Percentiles rank a stretch among this genome's conserved stretches.
Evolutionary conservation across 2,797 vertebrate genomes (phyloP).

Genomic region (Xerus rutilus): DNA sequence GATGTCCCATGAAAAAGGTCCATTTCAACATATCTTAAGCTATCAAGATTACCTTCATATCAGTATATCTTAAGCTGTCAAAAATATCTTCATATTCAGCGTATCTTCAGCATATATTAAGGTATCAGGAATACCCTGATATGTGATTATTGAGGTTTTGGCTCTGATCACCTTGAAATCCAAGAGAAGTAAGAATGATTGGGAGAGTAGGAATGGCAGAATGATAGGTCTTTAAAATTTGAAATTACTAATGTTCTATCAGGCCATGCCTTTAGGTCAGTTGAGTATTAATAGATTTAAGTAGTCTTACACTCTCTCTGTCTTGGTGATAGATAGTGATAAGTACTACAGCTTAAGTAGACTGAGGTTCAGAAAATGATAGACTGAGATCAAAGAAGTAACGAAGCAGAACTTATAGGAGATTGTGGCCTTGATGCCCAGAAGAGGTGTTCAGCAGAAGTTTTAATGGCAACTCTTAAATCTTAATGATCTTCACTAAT

Average conservation of each 20-base stretch:
- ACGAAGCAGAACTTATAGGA: constrained; percentile 33
- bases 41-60: no score
- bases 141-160: background rate
- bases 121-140: background rate
- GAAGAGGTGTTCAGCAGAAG: background rate
- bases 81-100: background rate
- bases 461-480: constrained; percentile 46
- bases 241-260: background rate
- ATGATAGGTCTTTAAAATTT: background rate
- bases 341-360: background rate
- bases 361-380: background rate
- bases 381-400: constrained; percentile 1
- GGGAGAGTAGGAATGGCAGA: background rate
- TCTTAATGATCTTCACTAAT: constrained; percentile 24
- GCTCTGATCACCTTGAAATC: constrained; percentile 8
- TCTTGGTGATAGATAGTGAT: background rate
- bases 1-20: background rate
- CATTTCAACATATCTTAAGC: background rate
- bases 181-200: background rate
- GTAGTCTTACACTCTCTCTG: background rate
- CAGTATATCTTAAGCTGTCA: no score
- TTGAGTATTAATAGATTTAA: background rate
- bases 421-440: background rate
- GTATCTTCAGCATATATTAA: background rate
- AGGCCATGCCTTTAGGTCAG: background rate